Evolutionary conservation across 2,888 invertebrate genomes (phyloP).

Genomic region (Orgyia antiqua): DNA sequence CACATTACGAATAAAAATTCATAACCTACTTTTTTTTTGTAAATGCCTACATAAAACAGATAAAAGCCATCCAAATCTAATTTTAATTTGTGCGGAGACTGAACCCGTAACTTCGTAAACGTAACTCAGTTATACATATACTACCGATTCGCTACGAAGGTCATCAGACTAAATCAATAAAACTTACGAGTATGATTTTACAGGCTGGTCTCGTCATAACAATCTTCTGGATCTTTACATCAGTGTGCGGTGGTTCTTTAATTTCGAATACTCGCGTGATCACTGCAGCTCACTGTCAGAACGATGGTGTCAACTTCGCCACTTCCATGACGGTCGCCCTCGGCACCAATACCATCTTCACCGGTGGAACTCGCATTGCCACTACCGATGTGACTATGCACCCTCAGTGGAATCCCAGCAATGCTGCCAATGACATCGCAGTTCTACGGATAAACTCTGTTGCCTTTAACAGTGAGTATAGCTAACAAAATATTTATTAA

Average conservation of each 20-base stretch:
- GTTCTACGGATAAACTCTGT: neutral
- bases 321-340: slow-evolving; percentile 33
- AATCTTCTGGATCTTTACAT: slow-evolving; percentile 1
- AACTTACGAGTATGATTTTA: neutral
- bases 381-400: slow-evolving; percentile 2
- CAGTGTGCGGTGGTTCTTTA: neutral
- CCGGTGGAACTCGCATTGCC: slow-evolving; percentile 1
- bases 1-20: too few relatives aligned
- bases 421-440: slow-evolving; percentile 1
- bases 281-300: neutral
- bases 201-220: slow-evolving; percentile 5
- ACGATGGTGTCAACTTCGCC: neutral
- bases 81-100: too few relatives aligned
- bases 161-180: too few relatives aligned
- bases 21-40: too few relatives aligned
- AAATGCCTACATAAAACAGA: too few relatives aligned
- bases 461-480: slow-evolving; percentile 1
- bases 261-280: neutral
- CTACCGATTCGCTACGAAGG: too few relatives aligned
- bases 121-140: too few relatives aligned
- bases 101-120: too few relatives aligned
- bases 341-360: slow-evolving; percentile 43
- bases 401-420: neutral
- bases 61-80: too few relatives aligned
- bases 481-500: too few relatives aligned